Percentiles rank a stretch among this genome's conserved stretches.
phyloP scores from a whole-genome alignment of 2,797 vertebrate genomes.

The Alosa sapidissima region DNA sequence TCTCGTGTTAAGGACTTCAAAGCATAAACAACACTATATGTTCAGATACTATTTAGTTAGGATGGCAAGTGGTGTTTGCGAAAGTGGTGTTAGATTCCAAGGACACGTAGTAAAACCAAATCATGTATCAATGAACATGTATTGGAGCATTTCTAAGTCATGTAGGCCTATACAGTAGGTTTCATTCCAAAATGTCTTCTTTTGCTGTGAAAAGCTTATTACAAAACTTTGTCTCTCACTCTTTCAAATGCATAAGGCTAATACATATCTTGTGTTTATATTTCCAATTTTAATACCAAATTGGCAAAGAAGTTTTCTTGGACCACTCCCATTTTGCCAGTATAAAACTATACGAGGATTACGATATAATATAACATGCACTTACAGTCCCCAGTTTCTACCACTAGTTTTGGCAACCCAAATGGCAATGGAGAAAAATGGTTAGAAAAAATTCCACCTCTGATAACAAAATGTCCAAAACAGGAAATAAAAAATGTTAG shows the following conservation, averaged over 20 bases:
- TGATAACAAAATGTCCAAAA: not conserved
- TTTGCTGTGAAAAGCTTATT: not conserved
- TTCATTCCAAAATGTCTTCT: not conserved
- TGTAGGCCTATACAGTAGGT: not conserved
- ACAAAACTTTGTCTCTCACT: not conserved
- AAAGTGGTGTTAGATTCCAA: not conserved
- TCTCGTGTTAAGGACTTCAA: not conserved
- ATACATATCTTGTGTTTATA: not conserved
- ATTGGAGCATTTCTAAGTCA: not conserved
- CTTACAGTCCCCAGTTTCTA: not conserved
- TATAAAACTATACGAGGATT: not conserved
- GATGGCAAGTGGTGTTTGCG: too few relatives aligned
- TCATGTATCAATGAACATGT: not conserved
- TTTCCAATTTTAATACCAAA: not conserved
- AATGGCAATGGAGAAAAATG: too few relatives aligned
- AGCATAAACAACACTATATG: not conserved
- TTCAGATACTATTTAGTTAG: not conserved
- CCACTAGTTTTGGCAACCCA: too few relatives aligned
- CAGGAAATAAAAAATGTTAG: not conserved
- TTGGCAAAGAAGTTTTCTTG: not conserved
- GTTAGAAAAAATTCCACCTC: too few relatives aligned
- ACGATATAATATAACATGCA: not conserved
- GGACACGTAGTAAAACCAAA: not conserved
- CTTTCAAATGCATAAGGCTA: not conserved
- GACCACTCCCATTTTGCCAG: not conserved